Conservation (phyloP, 2,888 invertebrate species). For the Oligia strigilis region DNA sequence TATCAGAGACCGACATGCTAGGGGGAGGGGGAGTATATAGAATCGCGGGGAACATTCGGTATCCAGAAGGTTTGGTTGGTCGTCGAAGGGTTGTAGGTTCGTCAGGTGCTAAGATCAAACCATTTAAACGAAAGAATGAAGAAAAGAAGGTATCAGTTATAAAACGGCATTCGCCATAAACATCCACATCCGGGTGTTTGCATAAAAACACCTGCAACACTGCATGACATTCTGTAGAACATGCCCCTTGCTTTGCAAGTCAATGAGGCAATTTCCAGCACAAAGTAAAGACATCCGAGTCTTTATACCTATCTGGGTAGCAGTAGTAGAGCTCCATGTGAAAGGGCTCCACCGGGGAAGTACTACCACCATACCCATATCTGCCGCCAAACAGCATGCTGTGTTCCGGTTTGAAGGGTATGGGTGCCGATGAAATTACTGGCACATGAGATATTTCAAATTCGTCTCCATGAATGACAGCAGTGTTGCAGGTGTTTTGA, state of each 20-base stretch:
- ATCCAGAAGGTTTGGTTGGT: background rate
- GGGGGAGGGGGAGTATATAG: background rate
- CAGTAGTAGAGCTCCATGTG: conserved; percentile 41
- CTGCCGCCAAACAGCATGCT: conserved; percentile 26
- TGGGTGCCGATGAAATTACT: conserved; percentile 30
- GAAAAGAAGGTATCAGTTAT: background rate
- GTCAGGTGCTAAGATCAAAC: background rate
- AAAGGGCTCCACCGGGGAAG: conserved; percentile 44
- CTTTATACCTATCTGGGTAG: background rate
- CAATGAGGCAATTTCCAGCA: conserved; percentile 8
- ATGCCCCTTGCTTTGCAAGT: background rate
- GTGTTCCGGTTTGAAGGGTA: conserved; percentile 15
- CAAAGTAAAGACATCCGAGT: background rate
- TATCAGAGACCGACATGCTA: background rate
- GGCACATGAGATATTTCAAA: conserved; percentile 29
- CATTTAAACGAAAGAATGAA: background rate
- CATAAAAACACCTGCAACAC: background rate
- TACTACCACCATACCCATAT: conserved; percentile 36
- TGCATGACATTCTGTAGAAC: background rate
- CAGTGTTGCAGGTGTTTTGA: conserved; percentile 10
- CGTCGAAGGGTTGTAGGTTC: background rate
- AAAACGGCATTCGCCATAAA: background rate
- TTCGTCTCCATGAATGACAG: background rate
- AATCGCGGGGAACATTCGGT: background rate
- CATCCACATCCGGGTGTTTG: background rate